Evolutionary conservation across 2,113 vertebrate genomes (phyloP).

Genomic region (Taurulus bubalis): DNA sequence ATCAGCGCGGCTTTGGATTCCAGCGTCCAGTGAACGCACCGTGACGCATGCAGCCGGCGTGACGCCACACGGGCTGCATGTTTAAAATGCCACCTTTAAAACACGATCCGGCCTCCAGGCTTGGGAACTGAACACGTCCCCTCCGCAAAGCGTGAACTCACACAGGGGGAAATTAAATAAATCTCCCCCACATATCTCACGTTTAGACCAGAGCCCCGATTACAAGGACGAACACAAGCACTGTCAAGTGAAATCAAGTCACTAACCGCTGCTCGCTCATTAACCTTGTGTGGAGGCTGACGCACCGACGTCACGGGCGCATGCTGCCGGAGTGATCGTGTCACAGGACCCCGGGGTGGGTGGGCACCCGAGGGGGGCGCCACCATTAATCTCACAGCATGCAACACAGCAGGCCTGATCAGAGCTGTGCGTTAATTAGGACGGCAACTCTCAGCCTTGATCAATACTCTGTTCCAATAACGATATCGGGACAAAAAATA

Average conservation of each 20-base stretch:
- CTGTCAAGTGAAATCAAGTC: constrained; percentile 71
- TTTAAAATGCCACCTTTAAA: constrained; percentile 17
- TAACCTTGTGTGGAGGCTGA: constrained; percentile 63
- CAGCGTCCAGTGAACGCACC: not conserved
- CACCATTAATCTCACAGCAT: constrained; percentile 58
- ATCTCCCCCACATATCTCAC: constrained; percentile 9
- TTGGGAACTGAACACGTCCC: constrained; percentile 25
- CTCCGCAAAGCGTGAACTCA: not conserved
- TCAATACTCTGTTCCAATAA: constrained; percentile 26
- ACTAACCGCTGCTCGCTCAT: constrained; percentile 44
- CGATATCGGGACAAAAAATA: not conserved
- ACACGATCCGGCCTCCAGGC: not conserved
- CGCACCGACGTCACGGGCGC: constrained; percentile 46
- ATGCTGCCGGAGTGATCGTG: constrained; percentile 56
- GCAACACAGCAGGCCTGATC: constrained; percentile 6
- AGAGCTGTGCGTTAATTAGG: constrained; percentile 35
- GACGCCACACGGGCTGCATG: constrained; percentile 14
- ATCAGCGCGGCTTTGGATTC: not conserved
- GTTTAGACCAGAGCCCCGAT: constrained; percentile 35
- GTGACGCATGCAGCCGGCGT: not conserved
- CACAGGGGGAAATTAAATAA: too few relatives aligned
- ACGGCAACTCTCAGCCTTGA: constrained; percentile 19
- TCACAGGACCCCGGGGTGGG: constrained; percentile 34
- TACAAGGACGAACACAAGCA: constrained; percentile 37
- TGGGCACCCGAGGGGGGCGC: constrained; percentile 21